A percentile compares a stretch with the other conserved stretches of the same genome.
Conservation (phyloP, 1,140 invertebrate species). For the Drosophila trapezifrons region DNA sequence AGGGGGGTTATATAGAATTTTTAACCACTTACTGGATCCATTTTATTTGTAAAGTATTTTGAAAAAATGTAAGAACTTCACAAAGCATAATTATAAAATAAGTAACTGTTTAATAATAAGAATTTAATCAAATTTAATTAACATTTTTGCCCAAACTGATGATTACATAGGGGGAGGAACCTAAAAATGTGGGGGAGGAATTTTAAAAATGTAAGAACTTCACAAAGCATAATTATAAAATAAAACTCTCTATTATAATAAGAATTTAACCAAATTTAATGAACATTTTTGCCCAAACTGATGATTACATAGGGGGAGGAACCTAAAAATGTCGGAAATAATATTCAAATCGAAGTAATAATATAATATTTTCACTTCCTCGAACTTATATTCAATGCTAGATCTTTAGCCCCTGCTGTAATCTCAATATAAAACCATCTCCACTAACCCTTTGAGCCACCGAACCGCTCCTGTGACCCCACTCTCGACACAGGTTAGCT, state of each 20-base stretch:
- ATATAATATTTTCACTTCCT: not conserved
- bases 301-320: not conserved
- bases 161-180: not conserved
- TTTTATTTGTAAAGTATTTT: not conserved
- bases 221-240: not conserved
- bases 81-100: not conserved
- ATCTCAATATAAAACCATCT: not conserved
- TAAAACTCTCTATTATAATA: too few species aligned
- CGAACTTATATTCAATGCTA: accelerated
- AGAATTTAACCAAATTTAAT: not conserved
- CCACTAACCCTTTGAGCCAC: not conserved
- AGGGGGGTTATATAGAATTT: not conserved
- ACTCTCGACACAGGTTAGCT: constrained; percentile 28
- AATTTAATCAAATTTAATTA: not conserved
- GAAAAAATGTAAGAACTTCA: not conserved
- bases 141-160: not conserved
- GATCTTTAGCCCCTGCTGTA: not conserved
- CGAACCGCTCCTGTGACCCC: constrained; percentile 52
- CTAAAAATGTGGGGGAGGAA: not conserved
- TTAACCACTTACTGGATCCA: not conserved
- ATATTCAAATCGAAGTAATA: too few species aligned
- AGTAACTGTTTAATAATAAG: too few species aligned
- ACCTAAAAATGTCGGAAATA: not conserved
- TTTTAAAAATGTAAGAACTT: not conserved
- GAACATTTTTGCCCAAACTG: not conserved